Conservation (phyloP, 2,113 vertebrate genomes). For the Sander lucioperca region DNA sequence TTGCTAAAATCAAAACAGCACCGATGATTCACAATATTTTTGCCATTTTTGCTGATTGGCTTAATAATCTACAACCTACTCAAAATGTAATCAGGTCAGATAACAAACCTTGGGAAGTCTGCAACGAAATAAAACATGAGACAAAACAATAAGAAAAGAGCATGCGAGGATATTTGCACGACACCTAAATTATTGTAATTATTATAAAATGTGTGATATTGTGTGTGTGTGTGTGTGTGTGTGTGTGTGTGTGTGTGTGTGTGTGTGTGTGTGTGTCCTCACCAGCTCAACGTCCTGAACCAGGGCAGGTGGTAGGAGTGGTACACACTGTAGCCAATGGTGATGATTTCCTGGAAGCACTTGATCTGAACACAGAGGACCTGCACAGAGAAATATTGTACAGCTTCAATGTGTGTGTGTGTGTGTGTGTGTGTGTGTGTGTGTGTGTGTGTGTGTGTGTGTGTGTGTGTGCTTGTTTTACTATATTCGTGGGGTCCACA, state of each 20-base stretch:
- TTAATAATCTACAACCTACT: slow-evolving; percentile 37
- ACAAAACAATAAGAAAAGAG: slow-evolving; percentile 41
- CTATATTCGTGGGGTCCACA: not conserved
- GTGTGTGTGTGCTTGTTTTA: slow-evolving; percentile 1
- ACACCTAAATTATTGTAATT: not conserved
- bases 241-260: not conserved
- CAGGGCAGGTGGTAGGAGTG: slow-evolving; percentile 98
- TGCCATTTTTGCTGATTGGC: slow-evolving; percentile 27
- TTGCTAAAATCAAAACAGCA: slow-evolving; percentile 37
- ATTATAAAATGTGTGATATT: not conserved
- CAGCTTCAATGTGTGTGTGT: not conserved
- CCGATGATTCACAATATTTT: not conserved
- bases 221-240: not conserved
- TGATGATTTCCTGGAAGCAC: slow-evolving; percentile 99
- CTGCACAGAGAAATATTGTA: slow-evolving; percentile 76
- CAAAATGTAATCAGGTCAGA: slow-evolving; percentile 5
- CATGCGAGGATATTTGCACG: not conserved
- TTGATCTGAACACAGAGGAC: slow-evolving; percentile 98
- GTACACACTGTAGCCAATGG: slow-evolving; percentile 97
- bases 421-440: slow-evolving; percentile 9
- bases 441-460: not conserved
- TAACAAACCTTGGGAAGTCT: slow-evolving; percentile 77
- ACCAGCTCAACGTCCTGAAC: slow-evolving; percentile 99
- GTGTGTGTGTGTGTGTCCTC: slow-evolving; percentile 60
- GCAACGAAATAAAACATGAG: slow-evolving; percentile 65